phyloP scores from a whole-genome alignment of 2,797 vertebrate genomes.

The Acipenser oxyrinchus region DNA sequence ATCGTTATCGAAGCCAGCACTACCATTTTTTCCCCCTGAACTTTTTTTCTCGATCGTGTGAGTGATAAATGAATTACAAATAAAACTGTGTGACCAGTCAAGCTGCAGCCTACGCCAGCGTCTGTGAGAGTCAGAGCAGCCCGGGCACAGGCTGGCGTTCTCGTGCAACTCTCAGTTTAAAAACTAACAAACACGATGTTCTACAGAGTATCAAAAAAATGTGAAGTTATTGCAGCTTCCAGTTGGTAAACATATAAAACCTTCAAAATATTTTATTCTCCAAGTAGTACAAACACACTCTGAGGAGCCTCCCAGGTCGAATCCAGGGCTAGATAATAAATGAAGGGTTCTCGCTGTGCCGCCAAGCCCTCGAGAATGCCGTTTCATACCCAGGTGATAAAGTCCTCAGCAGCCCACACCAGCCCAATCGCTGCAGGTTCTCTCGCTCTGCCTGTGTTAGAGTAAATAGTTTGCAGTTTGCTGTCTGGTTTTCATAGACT shows the following conservation, averaged over 20 bases:
- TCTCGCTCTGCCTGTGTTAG: conserved; percentile 30
- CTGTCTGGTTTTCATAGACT: conserved; percentile 24
- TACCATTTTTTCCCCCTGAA: too few species aligned
- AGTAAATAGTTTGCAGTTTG: conserved; percentile 34
- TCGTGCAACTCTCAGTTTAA: conserved; percentile 3
- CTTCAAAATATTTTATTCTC: background rate
- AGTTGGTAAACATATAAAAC: conserved; percentile 14
- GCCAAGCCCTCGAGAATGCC: conserved; percentile 9
- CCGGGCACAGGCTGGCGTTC: conserved; percentile 6
- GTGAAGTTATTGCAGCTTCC: conserved; percentile 10
- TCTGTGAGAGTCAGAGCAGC: background rate
- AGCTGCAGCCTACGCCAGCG: too few species aligned
- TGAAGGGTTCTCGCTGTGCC: too few species aligned
- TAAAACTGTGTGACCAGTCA: too few species aligned
- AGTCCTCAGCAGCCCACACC: conserved; percentile 26
- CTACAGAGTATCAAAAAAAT: conserved; percentile 17
- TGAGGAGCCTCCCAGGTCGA: too few species aligned
- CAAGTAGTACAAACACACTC: background rate
- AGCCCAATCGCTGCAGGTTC: conserved; percentile 38
- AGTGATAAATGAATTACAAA: too few species aligned
- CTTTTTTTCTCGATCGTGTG: too few species aligned
- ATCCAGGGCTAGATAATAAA: too few species aligned
- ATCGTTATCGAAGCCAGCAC: too few species aligned
- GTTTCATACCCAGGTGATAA: conserved; percentile 21
- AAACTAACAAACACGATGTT: conserved; percentile 12